Conservation (phyloP, 1,140 invertebrate genomes). For the Batillaria attramentaria region DNA sequence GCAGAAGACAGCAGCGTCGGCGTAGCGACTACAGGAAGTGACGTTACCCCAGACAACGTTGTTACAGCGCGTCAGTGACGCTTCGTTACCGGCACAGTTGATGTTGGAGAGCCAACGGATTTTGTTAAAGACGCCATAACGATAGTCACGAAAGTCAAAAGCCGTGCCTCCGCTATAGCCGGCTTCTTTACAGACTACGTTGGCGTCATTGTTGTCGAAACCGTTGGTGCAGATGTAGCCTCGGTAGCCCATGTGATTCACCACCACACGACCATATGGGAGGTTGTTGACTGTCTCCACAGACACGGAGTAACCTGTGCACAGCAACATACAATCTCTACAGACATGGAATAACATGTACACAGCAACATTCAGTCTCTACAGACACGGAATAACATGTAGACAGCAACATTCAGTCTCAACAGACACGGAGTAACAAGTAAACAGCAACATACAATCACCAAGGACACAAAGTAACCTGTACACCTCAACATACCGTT, state of each 20-base stretch:
- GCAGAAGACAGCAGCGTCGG: slow-evolving; percentile 44
- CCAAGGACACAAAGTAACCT: too few species aligned
- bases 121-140: slow-evolving; percentile 33
- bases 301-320: slow-evolving; percentile 10
- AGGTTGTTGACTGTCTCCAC: neutral
- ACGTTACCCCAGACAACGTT: slow-evolving; percentile 50
- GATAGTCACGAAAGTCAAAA: slow-evolving; percentile 37
- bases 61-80: slow-evolving; percentile 47
- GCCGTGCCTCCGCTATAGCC: slow-evolving; percentile 56
- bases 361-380: neutral
- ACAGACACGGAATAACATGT: neutral
- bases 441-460: neutral
- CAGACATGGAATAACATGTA: neutral
- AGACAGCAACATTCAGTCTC: neutral
- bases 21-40: slow-evolving; percentile 32
- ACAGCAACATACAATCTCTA: neutral
- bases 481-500: too few species aligned
- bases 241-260: slow-evolving; percentile 51
- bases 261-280: slow-evolving; percentile 36
- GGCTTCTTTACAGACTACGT: slow-evolving; percentile 58
- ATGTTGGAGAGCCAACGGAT: slow-evolving; percentile 54
- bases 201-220: slow-evolving; percentile 60
- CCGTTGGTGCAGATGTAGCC: slow-evolving; percentile 61
- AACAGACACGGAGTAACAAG: neutral
- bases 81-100: slow-evolving; percentile 53